Evolutionary conservation across 2,888 invertebrate genomes (phyloP), one percentile per base, ranked within the genome.

Genomic region (Microchrysa polita): DNA sequence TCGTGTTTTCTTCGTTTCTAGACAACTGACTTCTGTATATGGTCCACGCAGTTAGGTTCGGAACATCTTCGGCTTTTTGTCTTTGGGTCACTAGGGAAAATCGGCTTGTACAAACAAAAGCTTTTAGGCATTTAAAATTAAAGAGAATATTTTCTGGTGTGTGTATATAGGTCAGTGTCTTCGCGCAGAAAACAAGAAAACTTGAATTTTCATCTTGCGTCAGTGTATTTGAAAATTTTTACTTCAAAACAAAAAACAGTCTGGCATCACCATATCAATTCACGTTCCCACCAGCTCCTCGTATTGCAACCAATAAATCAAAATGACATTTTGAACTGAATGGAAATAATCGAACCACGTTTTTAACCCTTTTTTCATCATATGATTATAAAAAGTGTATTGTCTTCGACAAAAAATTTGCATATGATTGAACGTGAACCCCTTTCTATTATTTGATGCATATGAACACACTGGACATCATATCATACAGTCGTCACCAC

Each of bases 301-400:
- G n/a, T n/a, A n/a, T n/a, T n/a, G n/a, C n/a, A n/a, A n/a, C 10
- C 60, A 60, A 60, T 60, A 60, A 60, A 60, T 60, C 60, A 60
- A 23, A 60, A 60, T 27, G 14, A 27, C 23, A 22, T n/a, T 59
- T 14, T 27, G 16, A 60, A 27, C 27, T 34, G 60, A 60, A 60
- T 27, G 0, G 60, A 14, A 60, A 48, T n/a, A 48, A 48, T 48
- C 48, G 48, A 48, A 48, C 48, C 48, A 48, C 48, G 16, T n/a
- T 48, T 12, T n/a, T 48, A n/a, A 48, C 48, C 48, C 48, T 48
- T n/a, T 48, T 9, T 42, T 42, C 7, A 7, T 42, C 42, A 9
- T n/a, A n/a, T n/a, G n/a, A n/a, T n/a, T 7, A 34, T 34, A 34
- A 34, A 34, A n/a, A n/a, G n/a, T n/a, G n/a, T n/a, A 34, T 34